Percentiles rank a stretch among this genome's conserved stretches.
These are phyloP conservation scores for Sebastiscus tertius DNA, from an alignment of 2,797 vertebrate genomes.

Conservation along the genomic window DNA sequence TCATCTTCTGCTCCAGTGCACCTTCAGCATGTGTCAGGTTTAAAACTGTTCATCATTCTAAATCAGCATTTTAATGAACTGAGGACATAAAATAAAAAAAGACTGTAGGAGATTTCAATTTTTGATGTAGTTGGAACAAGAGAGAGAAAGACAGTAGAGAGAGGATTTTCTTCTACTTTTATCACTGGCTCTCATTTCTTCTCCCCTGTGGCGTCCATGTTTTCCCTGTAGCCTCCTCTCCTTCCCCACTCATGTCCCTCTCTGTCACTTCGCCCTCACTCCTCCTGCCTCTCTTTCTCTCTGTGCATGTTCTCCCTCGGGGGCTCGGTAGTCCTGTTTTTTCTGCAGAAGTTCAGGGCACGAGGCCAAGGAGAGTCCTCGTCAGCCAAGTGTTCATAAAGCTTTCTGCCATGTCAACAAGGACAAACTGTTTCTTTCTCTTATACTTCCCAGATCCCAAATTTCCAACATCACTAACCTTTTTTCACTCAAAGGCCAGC, in stretches of 20 bases:
- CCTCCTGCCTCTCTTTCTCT: constrained; percentile 53
- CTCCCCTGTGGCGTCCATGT: constrained; percentile 32
- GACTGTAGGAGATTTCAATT: background rate
- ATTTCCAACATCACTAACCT: constrained; percentile 40
- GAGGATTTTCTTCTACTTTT: constrained; percentile 17
- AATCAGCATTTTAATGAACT: constrained; percentile 33
- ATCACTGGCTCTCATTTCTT: constrained; percentile 21
- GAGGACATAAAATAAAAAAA: background rate
- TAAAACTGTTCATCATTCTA: background rate
- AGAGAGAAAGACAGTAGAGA: background rate
- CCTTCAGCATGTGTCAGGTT: constrained; percentile 23
- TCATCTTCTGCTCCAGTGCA: constrained; percentile 30
- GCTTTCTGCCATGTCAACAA: constrained; percentile 78
- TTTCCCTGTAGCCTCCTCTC: constrained; percentile 34
- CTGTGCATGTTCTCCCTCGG: constrained; percentile 52
- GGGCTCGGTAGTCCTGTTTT: constrained; percentile 61
- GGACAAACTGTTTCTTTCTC: constrained; percentile 64
- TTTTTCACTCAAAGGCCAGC: constrained; percentile 39
- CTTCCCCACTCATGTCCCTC: constrained; percentile 34
- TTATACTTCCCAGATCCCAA: constrained; percentile 34
- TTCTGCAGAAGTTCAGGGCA: constrained; percentile 67
- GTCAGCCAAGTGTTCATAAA: constrained; percentile 79
- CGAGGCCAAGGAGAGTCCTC: constrained; percentile 74
- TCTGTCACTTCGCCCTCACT: constrained; percentile 56
- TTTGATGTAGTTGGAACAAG: background rate